These are phyloP conservation scores for Anagrus nilaparvatae DNA, from an alignment of 1,140 invertebrate genomes.

Conservation along the genomic window DNA sequence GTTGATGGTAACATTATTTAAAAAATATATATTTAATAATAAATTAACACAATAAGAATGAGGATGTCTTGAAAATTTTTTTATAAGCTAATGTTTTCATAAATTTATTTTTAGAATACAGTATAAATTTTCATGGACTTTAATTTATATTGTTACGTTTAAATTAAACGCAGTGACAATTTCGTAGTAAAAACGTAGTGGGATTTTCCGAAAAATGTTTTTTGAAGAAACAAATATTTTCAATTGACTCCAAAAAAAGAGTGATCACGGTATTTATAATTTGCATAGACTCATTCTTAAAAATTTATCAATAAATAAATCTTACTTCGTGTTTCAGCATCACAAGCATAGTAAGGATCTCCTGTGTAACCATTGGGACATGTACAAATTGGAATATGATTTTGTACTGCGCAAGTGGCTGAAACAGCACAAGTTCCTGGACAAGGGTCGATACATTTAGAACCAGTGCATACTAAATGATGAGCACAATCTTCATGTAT, in stretches of 20 bases:
- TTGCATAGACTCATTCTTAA: background rate
- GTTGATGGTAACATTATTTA: no score
- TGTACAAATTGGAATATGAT: constrained; percentile 59
- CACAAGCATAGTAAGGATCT: constrained; percentile 51
- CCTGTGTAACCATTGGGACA: constrained; percentile 53
- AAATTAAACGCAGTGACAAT: no score
- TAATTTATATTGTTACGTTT: no score
- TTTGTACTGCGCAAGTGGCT: constrained; percentile 59
- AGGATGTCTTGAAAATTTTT: no score
- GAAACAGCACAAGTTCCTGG: constrained; percentile 55
- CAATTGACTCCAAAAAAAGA: constrained; percentile 19
- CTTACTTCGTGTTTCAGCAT: constrained; percentile 21
- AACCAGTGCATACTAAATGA: constrained; percentile 51
- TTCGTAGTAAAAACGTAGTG: no score
- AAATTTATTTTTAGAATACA: no score
- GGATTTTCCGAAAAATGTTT: no score
- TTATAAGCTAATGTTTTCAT: no score
- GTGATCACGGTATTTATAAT: background rate
- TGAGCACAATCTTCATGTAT: constrained; percentile 53
- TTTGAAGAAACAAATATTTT: constrained; percentile 14
- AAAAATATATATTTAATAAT: no score
- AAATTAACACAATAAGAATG: no score
- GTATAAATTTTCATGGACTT: no score
- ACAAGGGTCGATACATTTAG: constrained; percentile 61
- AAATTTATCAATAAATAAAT: background rate